Evolutionary conservation across 1,140 invertebrate species (phyloP), one percentile per base, ranked within the genome.

Genomic region (Caenorhabditis remanei): DNA sequence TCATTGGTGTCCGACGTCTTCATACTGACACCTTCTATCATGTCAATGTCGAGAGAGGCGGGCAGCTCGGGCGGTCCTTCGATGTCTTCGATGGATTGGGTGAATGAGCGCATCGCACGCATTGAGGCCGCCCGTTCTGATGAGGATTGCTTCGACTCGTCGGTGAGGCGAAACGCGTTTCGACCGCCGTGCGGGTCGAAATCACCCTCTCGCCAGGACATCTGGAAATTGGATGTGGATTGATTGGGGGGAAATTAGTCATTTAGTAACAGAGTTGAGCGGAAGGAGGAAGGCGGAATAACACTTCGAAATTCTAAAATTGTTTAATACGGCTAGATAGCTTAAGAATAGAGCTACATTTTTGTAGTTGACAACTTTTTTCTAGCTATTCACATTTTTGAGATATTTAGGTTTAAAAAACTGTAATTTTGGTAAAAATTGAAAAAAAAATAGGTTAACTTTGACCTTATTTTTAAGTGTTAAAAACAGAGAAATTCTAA

Each of bases 71-170:
- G 90, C 56, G 50, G 55, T 48, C 58, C 86, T 40, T 93, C 91
- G 32, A 32, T 32, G 67, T 89, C 85, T 53, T 92, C 91, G 40
- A 92, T 89, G 6, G 92, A 93, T 55, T 92, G 89, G 0, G 91
- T 92, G 79, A 92, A 92, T n/a, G 89, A 88, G 16, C 92, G 85
- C 83, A 92, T 92, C 24, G 91, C 91, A 16, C 87, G 63, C 53
- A 88, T 58, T 53, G 87, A 53, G 9, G 87, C 83, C 24, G 86
- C 82, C 65, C 86, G 55, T 58, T 87, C 86, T 83, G 63, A 75
- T 19, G 67, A 63, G 13, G 85, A 61, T 50, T 65, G 53, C 48
- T 85, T 67, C 32, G 63, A 58, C 48, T 85, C 85, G 32, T 85
- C 67, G 6, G 85, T 75, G 0, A 71, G 46, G 5, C 85, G 85